Evolutionary conservation across 2,113 vertebrate genomes (phyloP), one percentile per base, ranked within the genome.

Genomic region (Daubentonia madagascariensis): DNA sequence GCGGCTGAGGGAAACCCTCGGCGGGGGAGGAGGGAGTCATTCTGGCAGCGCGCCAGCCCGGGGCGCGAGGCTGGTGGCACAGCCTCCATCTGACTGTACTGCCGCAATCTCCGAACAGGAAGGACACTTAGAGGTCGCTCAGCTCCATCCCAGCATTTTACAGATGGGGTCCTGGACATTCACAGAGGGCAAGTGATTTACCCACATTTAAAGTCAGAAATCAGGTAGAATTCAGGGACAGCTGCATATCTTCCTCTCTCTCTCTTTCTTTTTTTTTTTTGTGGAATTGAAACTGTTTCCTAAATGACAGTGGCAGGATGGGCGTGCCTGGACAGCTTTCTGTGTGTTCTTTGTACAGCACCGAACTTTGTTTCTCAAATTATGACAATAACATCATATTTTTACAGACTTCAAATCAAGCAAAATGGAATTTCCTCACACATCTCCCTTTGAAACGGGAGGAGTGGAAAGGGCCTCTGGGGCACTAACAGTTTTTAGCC

Each of bases 61-160:
- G n/a, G 23, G 45, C 6, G 22, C 84, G 9, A 22, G 40, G 76
- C 79, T n/a, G 43, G 57, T 5, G 89, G 70, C 94, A 61, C 40
- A 87, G 92, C 57, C 70, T 96, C 75, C 20, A 1, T n/a, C 57
- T 68, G 72, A 79, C 57, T 63, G 28, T 35, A 10, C 43, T 0
- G 5, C 96, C 48, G 96, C 96, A 54, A 22, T 68, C 75, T 57
- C n/a, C 22, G 28, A 72, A 12, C 4, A 12, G 35, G n/a, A 98
- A 98, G 98, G 97, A 98, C 95, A 32, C 45, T 70, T 95, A 89
- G 95, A 98, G 97, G 97, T 98, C 92, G 6, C 40, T 7, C 28
- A 59, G 48, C 61, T 91, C 52, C 52, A 63, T 81, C 16, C 67
- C 35, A 0, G 40, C 48, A 6, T 12, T 48, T 85, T 81, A 35